These are phyloP conservation scores for Rhingia rostrata DNA, from an alignment of 2,888 invertebrate species.

Conservation along the genomic window DNA sequence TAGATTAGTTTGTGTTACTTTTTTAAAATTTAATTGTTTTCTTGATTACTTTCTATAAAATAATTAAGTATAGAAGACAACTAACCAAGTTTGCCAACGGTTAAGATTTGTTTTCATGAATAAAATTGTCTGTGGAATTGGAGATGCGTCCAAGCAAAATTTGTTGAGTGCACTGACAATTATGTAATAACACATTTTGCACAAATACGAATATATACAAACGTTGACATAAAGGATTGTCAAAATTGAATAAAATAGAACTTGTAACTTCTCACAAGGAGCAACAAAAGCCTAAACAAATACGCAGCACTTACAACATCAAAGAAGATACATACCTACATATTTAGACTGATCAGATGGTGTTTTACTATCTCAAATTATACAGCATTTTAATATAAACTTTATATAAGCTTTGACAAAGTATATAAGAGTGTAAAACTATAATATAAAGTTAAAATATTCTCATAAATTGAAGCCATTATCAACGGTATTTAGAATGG, in stretches of 20 bases:
- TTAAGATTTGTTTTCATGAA: slow-evolving; percentile 8
- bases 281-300: slow-evolving; percentile 76
- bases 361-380: neutral
- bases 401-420: too few relatives aligned
- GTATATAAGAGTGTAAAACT: too few relatives aligned
- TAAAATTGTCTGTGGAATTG: slow-evolving; percentile 46
- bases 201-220: slow-evolving; percentile 41
- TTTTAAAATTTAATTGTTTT: slow-evolving; percentile 6
- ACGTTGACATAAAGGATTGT: slow-evolving; percentile 26
- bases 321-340: slow-evolving; percentile 4
- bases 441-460: too few relatives aligned
- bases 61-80: slow-evolving; percentile 37
- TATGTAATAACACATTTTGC: slow-evolving; percentile 41
- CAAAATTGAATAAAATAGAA: slow-evolving; percentile 37
- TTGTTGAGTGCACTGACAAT: slow-evolving; percentile 41
- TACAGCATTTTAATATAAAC: too few relatives aligned
- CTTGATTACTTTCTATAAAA: slow-evolving; percentile 8
- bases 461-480: too few relatives aligned
- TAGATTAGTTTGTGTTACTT: slow-evolving; percentile 62
- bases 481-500: too few relatives aligned
- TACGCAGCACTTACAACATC: slow-evolving; percentile 70
- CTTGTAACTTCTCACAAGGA: slow-evolving; percentile 70
- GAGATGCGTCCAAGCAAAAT: slow-evolving; percentile 49
- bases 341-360: slow-evolving; percentile 42
- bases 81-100: neutral